A percentile compares a stretch with the other conserved stretches of the same genome.
These are phyloP conservation scores for Salvelinus fontinalis DNA, from an alignment of 2,113 vertebrate species.

Conservation along the genomic window DNA sequence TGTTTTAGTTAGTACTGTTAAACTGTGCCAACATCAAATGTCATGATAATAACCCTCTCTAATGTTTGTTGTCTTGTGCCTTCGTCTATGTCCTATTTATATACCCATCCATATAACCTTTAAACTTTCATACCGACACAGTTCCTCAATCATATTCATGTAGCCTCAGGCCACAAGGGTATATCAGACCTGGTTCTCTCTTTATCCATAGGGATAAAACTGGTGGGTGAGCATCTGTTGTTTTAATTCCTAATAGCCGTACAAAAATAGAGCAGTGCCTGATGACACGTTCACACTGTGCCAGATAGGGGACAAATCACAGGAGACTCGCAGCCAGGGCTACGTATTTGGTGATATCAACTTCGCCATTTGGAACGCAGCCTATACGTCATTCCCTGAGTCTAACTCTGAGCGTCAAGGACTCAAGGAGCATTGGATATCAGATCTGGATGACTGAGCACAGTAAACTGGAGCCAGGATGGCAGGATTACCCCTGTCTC, in stretches of 20 bases:
- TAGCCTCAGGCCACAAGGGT: neutral
- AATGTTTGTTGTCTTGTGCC: too few species aligned
- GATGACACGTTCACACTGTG: neutral
- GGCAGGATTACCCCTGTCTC: slow-evolving; percentile 23
- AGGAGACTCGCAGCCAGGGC: neutral
- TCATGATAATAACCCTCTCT: too few species aligned
- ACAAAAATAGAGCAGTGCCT: neutral
- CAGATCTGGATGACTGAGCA: slow-evolving; percentile 23
- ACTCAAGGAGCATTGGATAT: too few species aligned
- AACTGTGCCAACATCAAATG: neutral
- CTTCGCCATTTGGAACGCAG: too few species aligned
- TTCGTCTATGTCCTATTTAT: too few species aligned
- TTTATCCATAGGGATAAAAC: neutral
- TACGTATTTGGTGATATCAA: too few species aligned
- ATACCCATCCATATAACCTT: too few species aligned
- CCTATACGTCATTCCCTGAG: neutral
- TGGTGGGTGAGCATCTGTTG: neutral
- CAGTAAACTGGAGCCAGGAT: slow-evolving; percentile 19
- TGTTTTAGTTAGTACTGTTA: neutral
- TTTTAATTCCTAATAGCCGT: neutral
- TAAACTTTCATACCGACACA: neutral
- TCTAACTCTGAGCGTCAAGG: neutral
- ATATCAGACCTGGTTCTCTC: neutral
- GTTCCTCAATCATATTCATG: neutral
- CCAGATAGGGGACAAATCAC: neutral